These are phyloP conservation scores for Chamaetylas fuelleborni DNA, from an alignment of 2,113 vertebrate genomes.

Conservation along the genomic window DNA sequence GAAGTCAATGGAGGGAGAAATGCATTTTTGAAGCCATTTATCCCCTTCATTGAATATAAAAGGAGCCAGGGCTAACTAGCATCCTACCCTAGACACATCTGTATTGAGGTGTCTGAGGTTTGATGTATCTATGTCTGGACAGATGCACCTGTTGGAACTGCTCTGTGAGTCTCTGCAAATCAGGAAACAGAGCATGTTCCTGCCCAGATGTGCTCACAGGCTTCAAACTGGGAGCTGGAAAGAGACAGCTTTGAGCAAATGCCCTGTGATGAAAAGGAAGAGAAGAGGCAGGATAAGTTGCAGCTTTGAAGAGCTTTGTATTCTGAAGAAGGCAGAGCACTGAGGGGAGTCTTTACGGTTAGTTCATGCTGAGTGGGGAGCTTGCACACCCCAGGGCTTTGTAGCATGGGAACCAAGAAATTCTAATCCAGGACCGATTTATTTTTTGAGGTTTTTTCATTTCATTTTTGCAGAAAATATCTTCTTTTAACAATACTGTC, in stretches of 20 bases:
- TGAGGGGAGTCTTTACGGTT: not conserved
- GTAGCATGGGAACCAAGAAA: not conserved
- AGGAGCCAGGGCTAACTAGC: not conserved
- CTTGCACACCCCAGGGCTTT: not conserved
- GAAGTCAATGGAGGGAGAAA: slow-evolving; percentile 22
- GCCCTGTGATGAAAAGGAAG: not conserved
- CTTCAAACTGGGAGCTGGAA: not conserved
- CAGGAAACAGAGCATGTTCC: not conserved
- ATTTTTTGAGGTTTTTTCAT: not conserved
- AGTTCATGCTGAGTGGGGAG: not conserved
- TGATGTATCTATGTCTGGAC: not conserved
- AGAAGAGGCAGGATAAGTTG: not conserved
- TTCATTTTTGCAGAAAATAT: not conserved
- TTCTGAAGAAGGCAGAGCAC: not conserved
- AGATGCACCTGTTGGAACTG: not conserved
- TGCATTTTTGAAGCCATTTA: slow-evolving; percentile 9
- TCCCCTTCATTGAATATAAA: slow-evolving; percentile 23
- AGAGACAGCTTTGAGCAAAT: not conserved
- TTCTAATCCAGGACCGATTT: not conserved
- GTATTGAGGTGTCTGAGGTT: not conserved
- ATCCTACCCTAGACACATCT: not conserved
- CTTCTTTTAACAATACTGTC: not conserved
- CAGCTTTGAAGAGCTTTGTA: not conserved
- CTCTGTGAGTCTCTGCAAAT: not conserved
- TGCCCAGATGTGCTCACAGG: not conserved